Evolutionary conservation across 2,113 vertebrate genomes (phyloP), one percentile per base, ranked within the genome.

Genomic region (Otus sunia): DNA sequence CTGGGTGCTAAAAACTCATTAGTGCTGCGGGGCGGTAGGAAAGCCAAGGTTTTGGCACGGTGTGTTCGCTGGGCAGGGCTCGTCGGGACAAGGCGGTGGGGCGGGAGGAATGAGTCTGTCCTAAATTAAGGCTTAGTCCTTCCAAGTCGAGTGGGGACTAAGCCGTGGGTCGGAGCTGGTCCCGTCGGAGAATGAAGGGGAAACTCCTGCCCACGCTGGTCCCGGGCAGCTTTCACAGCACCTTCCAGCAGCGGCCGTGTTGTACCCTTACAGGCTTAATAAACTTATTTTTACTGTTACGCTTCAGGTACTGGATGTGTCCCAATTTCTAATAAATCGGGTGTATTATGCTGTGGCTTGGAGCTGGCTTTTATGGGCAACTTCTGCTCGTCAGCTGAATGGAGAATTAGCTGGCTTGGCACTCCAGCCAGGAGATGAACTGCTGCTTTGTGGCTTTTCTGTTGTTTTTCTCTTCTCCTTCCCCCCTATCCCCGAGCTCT

Each of bases 321-420:
- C 88, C 94, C 95, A 58, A 5, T 81, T 95, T 94, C 88, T 86
- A 73, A 93, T 95, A 96, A 88, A 95, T 94, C 3, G 17, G 11
- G 15, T 93, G 71, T 60, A 47, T 94, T 97, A 68, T 95, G 74
- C 92, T 90, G 83, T 60, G 86, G 74, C 79, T 77, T 95, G 96
- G 94, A 94, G 60, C 83, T 90, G 86, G 79, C 58, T 94, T 91
- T 90, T 94, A 81, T 60, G 93, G 91, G 85, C 72, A 53, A 86
- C 83, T 95, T 89, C 60, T 95, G 86, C 96, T 95, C 64, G 26
- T 96, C 94, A 93, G 90, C 94, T 93, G 90, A 92, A 92, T n/a
- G 10, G 76, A 76, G 86, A 97, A 71, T 75, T 47, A 63, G 75
- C 82, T 97, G 89, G 52, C 60, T 71, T 58, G 95, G 81, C 66